Conservation (phyloP, 2,888 invertebrate species). For the Agrochola litura region DNA sequence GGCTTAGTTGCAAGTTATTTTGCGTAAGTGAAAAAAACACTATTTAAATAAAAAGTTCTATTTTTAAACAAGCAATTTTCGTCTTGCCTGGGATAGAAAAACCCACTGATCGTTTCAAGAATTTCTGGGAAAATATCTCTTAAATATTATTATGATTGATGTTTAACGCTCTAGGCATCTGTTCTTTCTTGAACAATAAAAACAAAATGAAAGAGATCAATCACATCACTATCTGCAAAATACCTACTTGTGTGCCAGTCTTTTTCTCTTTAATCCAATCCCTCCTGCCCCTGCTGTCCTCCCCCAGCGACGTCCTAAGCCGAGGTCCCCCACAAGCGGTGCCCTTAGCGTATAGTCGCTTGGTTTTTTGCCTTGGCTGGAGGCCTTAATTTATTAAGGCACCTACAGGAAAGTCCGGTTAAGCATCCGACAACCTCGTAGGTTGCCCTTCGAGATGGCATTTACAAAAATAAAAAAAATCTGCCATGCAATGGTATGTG, state of each 20-base stretch:
- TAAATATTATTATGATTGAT: conserved; percentile 11
- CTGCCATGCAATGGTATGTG: no score
- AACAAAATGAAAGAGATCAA: neutral
- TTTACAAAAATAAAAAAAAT: no score
- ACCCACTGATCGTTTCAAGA: neutral
- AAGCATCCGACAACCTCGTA: no score
- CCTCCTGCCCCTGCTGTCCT: no score
- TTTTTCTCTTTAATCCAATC: no score
- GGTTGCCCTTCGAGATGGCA: no score
- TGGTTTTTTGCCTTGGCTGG: no score
- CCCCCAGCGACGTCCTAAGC: no score
- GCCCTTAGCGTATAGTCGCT: no score
- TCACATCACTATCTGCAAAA: conserved; percentile 10
- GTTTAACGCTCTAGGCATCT: neutral
- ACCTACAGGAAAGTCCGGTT: no score
- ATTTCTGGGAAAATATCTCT: neutral
- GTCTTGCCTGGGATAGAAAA: neutral
- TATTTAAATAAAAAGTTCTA: neutral
- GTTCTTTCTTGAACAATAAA: conserved; percentile 8
- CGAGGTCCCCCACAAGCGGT: no score
- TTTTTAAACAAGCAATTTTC: conserved; percentile 10
- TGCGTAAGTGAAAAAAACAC: neutral
- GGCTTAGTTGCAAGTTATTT: conserved; percentile 8
- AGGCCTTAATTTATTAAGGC: no score
- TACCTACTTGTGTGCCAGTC: neutral